phyloP scores from a whole-genome alignment of 2,113 vertebrate species.

The Lophura nycthemera region DNA sequence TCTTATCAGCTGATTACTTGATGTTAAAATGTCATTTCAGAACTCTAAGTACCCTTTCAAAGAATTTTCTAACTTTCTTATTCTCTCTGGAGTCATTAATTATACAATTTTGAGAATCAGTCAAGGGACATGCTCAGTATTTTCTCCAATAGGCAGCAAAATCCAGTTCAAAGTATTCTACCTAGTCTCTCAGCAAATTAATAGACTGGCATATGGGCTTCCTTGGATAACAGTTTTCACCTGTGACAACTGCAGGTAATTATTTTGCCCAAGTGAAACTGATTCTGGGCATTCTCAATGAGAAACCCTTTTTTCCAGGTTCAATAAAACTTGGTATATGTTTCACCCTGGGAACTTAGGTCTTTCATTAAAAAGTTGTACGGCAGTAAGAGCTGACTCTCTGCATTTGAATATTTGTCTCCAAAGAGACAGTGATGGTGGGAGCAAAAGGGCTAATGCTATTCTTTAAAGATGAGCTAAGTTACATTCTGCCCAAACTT shows the following conservation, averaged over 20 bases:
- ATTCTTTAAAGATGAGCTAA: conserved; percentile 61
- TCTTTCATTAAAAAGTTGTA: conserved; percentile 75
- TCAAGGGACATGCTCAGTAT: neutral
- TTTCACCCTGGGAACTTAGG: conserved; percentile 75
- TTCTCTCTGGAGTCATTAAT: conserved; percentile 74
- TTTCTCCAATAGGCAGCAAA: conserved; percentile 35
- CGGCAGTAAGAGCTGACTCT: conserved; percentile 65
- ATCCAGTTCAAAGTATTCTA: conserved; percentile 54
- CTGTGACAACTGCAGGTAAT: conserved; percentile 66
- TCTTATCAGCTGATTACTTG: conserved; percentile 56
- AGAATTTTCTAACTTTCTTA: conserved; percentile 58
- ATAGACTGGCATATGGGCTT: conserved; percentile 37
- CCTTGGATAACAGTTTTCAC: conserved; percentile 67
- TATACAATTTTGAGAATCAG: conserved; percentile 59
- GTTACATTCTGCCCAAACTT: conserved; percentile 16
- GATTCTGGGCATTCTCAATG: conserved; percentile 66
- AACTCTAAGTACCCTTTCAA: conserved; percentile 69
- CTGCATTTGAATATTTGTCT: conserved; percentile 69
- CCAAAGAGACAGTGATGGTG: conserved; percentile 40
- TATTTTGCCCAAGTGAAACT: conserved; percentile 72
- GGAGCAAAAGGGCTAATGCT: conserved; percentile 58
- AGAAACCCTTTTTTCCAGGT: conserved; percentile 59
- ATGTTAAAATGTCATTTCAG: conserved; percentile 63
- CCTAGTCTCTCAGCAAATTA: conserved; percentile 54
- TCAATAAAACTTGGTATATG: conserved; percentile 70